These are phyloP conservation scores for Patella ulyssiponensis DNA, from an alignment of 2,888 invertebrate genomes.

Conservation along the genomic window DNA sequence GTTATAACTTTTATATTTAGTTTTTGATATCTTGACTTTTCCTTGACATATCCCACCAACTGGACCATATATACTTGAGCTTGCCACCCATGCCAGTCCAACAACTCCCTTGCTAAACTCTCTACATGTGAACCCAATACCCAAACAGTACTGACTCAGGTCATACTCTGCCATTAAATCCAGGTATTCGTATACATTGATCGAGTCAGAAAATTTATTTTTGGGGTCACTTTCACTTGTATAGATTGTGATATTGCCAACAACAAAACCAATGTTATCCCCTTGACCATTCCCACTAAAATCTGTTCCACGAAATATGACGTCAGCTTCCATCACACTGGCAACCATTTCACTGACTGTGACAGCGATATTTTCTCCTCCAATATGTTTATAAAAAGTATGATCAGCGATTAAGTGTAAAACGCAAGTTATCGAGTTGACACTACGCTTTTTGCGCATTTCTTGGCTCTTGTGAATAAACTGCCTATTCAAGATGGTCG, in stretches of 20 bases:
- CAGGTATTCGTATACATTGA: slow-evolving; percentile 47
- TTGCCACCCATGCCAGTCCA: slow-evolving; percentile 62
- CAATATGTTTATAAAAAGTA: slow-evolving; percentile 54
- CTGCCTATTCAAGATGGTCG: not conserved
- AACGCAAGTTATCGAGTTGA: slow-evolving; percentile 38
- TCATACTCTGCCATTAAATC: slow-evolving; percentile 52
- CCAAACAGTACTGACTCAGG: slow-evolving; percentile 53
- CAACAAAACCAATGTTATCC: slow-evolving; percentile 64
- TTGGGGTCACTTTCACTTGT: slow-evolving; percentile 22
- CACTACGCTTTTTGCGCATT: not conserved
- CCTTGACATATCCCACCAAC: slow-evolving; percentile 63
- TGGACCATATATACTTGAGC: slow-evolving; percentile 40
- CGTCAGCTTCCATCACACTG: slow-evolving; percentile 57
- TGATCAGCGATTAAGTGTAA: slow-evolving; percentile 66
- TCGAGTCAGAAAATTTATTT: slow-evolving; percentile 39
- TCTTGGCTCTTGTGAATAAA: not conserved
- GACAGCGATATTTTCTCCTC: slow-evolving; percentile 36
- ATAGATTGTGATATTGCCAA: slow-evolving; percentile 52
- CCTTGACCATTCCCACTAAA: slow-evolving; percentile 63
- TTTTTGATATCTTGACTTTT: slow-evolving; percentile 23
- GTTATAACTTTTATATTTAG: slow-evolving; percentile 50
- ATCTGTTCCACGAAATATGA: slow-evolving; percentile 63
- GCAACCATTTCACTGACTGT: slow-evolving; percentile 57
- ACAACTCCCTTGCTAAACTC: slow-evolving; percentile 52
- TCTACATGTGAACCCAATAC: slow-evolving; percentile 54